A percentile compares a stretch with the other conserved stretches of the same genome.
These are phyloP conservation scores for Cyprinodon tularosa DNA, from an alignment of 2,113 vertebrate genomes.

Conservation along the genomic window DNA sequence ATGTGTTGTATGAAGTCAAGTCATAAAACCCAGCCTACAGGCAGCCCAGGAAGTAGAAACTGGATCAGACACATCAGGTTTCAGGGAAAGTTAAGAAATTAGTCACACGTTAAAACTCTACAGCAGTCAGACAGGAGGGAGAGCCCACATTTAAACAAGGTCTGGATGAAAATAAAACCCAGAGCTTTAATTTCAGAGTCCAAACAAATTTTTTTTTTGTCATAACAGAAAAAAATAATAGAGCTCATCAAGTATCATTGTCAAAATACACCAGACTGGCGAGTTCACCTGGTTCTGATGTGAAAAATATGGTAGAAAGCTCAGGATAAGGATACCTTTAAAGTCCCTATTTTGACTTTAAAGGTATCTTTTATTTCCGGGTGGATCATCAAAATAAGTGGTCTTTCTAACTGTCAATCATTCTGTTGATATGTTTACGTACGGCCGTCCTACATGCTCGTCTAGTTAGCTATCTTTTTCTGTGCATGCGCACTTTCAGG, in stretches of 20 bases:
- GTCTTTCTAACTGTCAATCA: too few relatives aligned
- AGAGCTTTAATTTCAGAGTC: background rate
- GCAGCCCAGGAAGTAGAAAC: conserved; percentile 10
- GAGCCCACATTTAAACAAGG: background rate
- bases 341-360: background rate
- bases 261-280: background rate
- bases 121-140: background rate
- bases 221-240: background rate
- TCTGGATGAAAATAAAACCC: too few relatives aligned
- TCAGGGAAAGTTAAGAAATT: conserved; percentile 40
- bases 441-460: too few relatives aligned
- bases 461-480: too few relatives aligned
- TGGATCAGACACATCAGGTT: conserved; percentile 51
- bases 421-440: too few relatives aligned
- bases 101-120: conserved; percentile 14
- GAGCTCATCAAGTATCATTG: background rate
- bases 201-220: background rate
- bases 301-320: too few relatives aligned
- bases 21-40: conserved; percentile 9
- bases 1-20: conserved; percentile 1
- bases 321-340: background rate
- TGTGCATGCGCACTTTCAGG: too few relatives aligned
- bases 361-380: background rate
- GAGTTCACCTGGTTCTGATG: too few relatives aligned
- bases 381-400: too few relatives aligned